phyloP scores from a whole-genome alignment of 2,888 invertebrate species.

The Arrhopalites spinosus region DNA sequence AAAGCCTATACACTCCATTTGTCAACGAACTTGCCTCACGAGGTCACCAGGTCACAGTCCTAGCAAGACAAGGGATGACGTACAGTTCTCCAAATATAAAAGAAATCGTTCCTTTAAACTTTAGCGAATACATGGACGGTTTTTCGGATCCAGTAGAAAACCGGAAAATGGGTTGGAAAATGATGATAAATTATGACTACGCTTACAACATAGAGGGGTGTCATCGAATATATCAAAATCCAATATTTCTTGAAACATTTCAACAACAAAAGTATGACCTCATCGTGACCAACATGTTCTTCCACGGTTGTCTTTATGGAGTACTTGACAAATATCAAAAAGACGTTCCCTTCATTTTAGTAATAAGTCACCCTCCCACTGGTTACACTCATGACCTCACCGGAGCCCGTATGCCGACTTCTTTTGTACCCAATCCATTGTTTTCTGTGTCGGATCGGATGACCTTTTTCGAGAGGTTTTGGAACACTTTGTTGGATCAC shows the following conservation, averaged over 20 bases:
- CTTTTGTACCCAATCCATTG: slow-evolving; percentile 39
- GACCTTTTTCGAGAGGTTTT: slow-evolving; percentile 36
- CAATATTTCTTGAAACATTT: background rate
- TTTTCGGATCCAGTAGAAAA: background rate
- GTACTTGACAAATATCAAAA: too few relatives aligned
- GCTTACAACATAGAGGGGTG: background rate
- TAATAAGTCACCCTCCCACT: too few relatives aligned
- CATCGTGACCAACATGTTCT: background rate
- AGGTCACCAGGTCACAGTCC: too few relatives aligned
- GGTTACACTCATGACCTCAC: too few relatives aligned
- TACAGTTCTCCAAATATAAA: background rate
- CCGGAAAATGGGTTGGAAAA: background rate
- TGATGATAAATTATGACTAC: background rate
- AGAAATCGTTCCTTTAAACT: background rate
- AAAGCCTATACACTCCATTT: too few relatives aligned
- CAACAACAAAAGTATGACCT: background rate
- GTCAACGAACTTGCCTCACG: too few relatives aligned
- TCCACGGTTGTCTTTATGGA: too few relatives aligned
- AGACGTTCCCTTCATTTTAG: too few relatives aligned
- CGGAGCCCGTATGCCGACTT: slow-evolving; percentile 19
- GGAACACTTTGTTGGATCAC: slow-evolving; percentile 19
- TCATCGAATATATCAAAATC: background rate
- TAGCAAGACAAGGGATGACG: too few relatives aligned
- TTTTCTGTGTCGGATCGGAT: slow-evolving; percentile 29
- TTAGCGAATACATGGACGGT: background rate